These are phyloP conservation scores for Congeria kusceri DNA, from an alignment of 2,888 invertebrate species.

Conservation along the genomic window DNA sequence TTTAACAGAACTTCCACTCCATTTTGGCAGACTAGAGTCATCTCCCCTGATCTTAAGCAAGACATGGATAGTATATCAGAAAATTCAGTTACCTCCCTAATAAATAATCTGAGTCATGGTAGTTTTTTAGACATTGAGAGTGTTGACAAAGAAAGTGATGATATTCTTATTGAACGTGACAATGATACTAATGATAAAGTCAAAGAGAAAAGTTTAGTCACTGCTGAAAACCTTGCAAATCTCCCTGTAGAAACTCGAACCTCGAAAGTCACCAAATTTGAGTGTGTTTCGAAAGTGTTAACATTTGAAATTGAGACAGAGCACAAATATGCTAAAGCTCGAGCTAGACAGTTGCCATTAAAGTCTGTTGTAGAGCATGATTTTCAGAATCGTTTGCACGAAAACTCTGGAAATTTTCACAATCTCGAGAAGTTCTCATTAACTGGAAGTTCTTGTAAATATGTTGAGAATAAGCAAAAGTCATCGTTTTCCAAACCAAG, in stretches of 20 bases:
- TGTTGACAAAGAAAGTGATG: background rate
- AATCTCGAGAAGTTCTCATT: constrained; percentile 22
- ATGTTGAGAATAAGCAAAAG: background rate
- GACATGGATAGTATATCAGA: background rate
- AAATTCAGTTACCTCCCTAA: constrained; percentile 12
- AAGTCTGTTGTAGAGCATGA: background rate
- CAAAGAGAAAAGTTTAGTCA: background rate
- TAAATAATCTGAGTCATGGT: constrained; percentile 27
- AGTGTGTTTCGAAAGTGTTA: constrained; percentile 24
- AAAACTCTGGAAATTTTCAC: constrained; percentile 14
- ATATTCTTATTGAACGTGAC: background rate
- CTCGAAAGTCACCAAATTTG: constrained; percentile 20
- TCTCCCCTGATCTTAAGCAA: background rate
- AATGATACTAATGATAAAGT: background rate
- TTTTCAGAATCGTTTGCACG: background rate
- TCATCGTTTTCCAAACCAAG: background rate
- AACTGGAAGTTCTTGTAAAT: constrained; percentile 9
- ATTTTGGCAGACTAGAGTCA: background rate
- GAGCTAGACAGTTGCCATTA: background rate
- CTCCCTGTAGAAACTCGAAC: background rate
- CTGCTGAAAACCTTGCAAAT: background rate
- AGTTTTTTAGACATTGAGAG: constrained; percentile 12
- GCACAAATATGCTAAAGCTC: background rate
- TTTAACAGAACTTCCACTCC: background rate
- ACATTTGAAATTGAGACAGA: constrained; percentile 22